Evolutionary conservation across 2,888 invertebrate genomes (phyloP).

Genomic region (Hyles lineata): DNA sequence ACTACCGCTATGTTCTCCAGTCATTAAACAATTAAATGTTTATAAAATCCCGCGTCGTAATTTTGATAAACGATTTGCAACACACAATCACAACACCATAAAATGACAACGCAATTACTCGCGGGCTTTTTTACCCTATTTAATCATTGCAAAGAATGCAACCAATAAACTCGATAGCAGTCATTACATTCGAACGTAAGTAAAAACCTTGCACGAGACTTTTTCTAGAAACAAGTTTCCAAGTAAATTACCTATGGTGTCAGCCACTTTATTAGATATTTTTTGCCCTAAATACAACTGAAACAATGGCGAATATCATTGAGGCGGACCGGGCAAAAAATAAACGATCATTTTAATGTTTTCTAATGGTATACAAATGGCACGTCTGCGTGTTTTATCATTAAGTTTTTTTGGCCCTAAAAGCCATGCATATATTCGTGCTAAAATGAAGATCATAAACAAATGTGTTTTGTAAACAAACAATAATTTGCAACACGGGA

Average conservation of each 20-base stretch:
- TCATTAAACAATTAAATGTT: background rate
- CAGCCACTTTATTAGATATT: constrained; percentile 48
- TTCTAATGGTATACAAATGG: constrained; percentile 19
- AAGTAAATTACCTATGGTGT: constrained; percentile 40
- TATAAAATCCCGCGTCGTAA: background rate
- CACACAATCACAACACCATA: background rate
- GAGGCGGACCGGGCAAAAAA: constrained; percentile 38
- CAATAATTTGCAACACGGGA: background rate
- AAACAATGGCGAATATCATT: constrained; percentile 55
- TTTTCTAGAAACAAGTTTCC: constrained; percentile 50
- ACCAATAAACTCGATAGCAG: constrained; percentile 23
- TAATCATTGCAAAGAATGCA: constrained; percentile 1
- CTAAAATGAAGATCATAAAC: background rate
- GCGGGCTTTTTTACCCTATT: constrained; percentile 15
- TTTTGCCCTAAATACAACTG: constrained; percentile 45
- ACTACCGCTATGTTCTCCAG: background rate
- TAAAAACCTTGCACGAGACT: constrained; percentile 43
- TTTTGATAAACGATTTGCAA: constrained; percentile 20
- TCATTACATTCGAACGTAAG: constrained; percentile 28
- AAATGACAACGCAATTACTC: constrained; percentile 25
- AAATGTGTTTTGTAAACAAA: constrained; percentile 22
- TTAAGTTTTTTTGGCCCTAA: constrained; percentile 20
- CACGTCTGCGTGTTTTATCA: constrained; percentile 13
- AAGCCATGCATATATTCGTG: background rate
- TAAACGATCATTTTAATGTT: constrained; percentile 33